Conservation (phyloP, 2,888 invertebrate species). For the Diaphora mendica region DNA sequence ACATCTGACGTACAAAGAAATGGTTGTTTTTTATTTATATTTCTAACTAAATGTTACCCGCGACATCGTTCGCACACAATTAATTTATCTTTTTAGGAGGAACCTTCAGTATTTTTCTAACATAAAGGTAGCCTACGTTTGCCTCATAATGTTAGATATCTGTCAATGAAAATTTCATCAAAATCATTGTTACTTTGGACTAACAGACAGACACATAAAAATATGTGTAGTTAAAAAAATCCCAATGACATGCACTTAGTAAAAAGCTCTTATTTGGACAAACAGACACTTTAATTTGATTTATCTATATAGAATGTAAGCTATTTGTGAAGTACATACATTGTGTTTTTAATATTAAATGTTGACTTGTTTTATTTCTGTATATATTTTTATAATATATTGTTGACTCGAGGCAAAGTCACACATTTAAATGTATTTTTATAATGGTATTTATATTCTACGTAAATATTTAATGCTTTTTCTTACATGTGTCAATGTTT, state of each 20-base stretch:
- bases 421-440: background rate
- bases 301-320: background rate
- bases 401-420: background rate
- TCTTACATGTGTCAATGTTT: background rate
- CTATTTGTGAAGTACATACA: background rate
- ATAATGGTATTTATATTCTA: background rate
- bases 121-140: too few relatives aligned
- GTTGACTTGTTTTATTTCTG: background rate
- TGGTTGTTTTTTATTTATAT: background rate
- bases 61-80: too few relatives aligned
- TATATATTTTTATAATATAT: background rate
- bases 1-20: background rate
- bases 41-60: background rate
- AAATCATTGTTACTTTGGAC: too few relatives aligned
- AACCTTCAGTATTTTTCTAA: too few relatives aligned
- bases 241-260: too few relatives aligned
- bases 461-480: background rate
- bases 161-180: too few relatives aligned
- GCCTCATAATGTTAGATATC: too few relatives aligned
- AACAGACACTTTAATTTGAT: too few relatives aligned
- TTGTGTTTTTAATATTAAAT: background rate
- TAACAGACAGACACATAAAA: too few relatives aligned
- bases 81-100: too few relatives aligned
- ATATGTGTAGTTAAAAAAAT: too few relatives aligned
- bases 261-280: too few relatives aligned